A percentile compares a stretch with the other conserved stretches of the same genome.
Conservation (phyloP, 2,113 vertebrate species). For the Hemiprocne comata region DNA sequence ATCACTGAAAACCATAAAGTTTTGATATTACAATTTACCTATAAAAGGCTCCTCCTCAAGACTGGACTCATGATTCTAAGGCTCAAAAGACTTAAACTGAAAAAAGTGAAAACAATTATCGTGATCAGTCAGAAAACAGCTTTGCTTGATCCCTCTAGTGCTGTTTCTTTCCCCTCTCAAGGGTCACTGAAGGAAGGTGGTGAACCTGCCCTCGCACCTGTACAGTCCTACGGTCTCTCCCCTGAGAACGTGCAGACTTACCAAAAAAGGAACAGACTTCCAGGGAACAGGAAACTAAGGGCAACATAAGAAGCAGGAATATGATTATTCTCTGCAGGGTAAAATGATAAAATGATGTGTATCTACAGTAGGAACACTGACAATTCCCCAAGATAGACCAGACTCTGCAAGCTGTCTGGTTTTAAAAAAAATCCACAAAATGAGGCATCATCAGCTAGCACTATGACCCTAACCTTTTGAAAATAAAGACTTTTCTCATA, state of each 20-base stretch:
- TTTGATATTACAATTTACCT: background rate
- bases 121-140: background rate
- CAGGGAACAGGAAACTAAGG: background rate
- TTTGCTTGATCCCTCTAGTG: background rate
- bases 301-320: background rate
- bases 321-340: background rate
- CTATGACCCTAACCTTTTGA: background rate
- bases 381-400: background rate
- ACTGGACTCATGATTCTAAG: background rate
- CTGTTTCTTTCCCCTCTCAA: rapidly evolving
- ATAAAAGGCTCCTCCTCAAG: background rate
- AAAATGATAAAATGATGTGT: background rate
- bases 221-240: rapidly evolving
- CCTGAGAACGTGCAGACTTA: background rate
- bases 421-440: background rate
- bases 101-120: background rate
- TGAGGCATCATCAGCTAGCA: background rate
- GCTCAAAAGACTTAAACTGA: background rate
- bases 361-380: background rate
- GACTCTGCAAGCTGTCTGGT: rapidly evolving
- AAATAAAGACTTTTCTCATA: background rate
- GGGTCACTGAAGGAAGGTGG: background rate
- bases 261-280: background rate
- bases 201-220: background rate
- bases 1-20: rapidly evolving